Conservation (phyloP, 37 sponge, comb jelly and placozoan species). For the Hormiphora californensis region DNA sequence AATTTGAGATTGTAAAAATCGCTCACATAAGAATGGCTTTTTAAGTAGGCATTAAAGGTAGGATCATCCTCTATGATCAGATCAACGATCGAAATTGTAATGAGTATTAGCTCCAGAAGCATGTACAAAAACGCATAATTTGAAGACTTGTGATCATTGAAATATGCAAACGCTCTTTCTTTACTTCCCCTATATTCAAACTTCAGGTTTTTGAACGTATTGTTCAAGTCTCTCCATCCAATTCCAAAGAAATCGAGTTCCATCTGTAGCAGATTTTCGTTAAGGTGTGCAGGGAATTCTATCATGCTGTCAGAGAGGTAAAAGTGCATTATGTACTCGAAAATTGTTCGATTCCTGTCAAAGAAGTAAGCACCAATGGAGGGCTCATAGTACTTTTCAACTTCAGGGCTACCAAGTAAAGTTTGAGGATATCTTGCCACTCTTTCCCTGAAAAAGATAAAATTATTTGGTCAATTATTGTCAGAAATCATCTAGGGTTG, state of each 20-base stretch:
- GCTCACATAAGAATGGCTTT: not conserved
- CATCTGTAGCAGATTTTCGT: not conserved
- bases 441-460: not conserved
- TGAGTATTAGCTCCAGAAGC: not conserved
- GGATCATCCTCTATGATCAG: not conserved
- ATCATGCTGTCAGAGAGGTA: not conserved
- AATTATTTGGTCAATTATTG: no score
- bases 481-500: no score
- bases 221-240: constrained; percentile 2
- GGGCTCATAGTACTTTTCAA: constrained; percentile 13
- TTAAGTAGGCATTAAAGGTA: not conserved
- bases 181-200: not conserved
- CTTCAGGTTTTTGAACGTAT: not conserved
- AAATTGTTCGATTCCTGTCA: constrained; percentile 23
- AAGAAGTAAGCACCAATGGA: not conserved
- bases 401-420: not conserved
- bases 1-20: not conserved
- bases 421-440: not conserved
- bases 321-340: not conserved
- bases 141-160: not conserved
- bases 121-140: not conserved
- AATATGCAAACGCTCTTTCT: not conserved
- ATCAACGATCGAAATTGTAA: not conserved
- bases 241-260: constrained; percentile 15
- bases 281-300: not conserved